These are phyloP conservation scores for Notothenia coriiceps DNA, from an alignment of 2,113 vertebrate genomes.

Conservation along the genomic window DNA sequence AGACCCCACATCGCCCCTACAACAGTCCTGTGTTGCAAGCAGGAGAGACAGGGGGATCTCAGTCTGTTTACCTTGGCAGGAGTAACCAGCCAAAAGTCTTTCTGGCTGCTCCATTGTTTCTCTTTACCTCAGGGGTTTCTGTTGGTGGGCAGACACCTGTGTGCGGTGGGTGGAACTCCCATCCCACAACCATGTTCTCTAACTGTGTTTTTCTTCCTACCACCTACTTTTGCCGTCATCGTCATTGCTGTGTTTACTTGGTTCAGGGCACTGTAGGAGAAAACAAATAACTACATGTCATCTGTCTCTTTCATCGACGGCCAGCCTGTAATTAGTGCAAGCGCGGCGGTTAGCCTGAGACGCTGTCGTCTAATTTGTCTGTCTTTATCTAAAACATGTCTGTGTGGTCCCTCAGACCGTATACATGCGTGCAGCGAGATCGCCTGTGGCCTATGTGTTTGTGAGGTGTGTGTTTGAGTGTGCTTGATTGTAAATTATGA, in stretches of 20 bases:
- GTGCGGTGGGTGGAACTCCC: conserved; percentile 48
- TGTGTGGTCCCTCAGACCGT: conserved; percentile 80
- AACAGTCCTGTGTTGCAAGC: conserved; percentile 47
- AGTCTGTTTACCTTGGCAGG: conserved; percentile 72
- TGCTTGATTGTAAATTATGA: conserved; percentile 75
- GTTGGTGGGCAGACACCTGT: conserved; percentile 78
- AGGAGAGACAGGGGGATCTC: conserved; percentile 42
- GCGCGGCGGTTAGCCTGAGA: conserved; percentile 81
- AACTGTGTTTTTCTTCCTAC: conserved; percentile 33
- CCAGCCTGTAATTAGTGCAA: conserved; percentile 83
- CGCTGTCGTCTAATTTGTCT: conserved; percentile 87
- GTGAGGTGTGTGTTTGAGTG: conserved; percentile 70
- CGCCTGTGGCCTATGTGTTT: conserved; percentile 72
- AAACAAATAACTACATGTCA: conserved; percentile 81
- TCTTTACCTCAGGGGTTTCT: conserved; percentile 64
- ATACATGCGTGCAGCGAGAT: conserved; percentile 65
- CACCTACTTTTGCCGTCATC: conserved; percentile 55
- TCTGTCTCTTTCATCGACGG: conserved; percentile 80
- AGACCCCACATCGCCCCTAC: conserved; percentile 36
- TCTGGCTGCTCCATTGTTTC: conserved; percentile 64
- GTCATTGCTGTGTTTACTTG: conserved; percentile 66
- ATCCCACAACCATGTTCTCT: conserved; percentile 29
- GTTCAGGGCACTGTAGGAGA: conserved; percentile 60
- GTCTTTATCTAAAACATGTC: conserved; percentile 85
- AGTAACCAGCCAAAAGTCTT: conserved; percentile 58